phyloP scores from a whole-genome alignment of 2,797 vertebrate species.

The Lepus townsendii region DNA sequence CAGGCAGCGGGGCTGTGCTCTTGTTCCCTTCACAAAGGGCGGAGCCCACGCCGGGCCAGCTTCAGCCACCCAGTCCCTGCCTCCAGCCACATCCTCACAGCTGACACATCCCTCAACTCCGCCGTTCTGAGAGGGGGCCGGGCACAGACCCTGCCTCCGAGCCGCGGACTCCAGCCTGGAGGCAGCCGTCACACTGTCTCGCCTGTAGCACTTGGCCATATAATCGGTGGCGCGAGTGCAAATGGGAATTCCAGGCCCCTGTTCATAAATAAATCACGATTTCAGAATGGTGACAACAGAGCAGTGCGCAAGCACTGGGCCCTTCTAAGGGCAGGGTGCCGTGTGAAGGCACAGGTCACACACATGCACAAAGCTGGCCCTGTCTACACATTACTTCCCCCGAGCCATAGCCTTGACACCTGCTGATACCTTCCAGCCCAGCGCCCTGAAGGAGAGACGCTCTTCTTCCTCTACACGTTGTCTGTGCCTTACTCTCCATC shows the following conservation, averaged over 20 bases:
- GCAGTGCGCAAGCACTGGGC: background rate
- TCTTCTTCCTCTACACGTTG: background rate
- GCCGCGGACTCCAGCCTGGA: background rate
- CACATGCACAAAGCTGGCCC: background rate
- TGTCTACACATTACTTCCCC: background rate
- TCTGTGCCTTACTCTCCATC: background rate
- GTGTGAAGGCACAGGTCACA: background rate
- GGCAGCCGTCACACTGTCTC: background rate
- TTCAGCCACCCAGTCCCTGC: background rate
- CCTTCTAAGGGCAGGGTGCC: background rate
- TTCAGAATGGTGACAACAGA: background rate
- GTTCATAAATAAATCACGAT: slow-evolving; percentile 8
- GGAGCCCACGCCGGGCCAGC: background rate
- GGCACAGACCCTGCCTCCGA: background rate
- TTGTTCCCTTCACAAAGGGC: background rate
- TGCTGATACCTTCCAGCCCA: background rate
- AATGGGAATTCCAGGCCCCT: background rate
- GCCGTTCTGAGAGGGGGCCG: background rate
- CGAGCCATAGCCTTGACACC: background rate
- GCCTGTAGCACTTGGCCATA: background rate
- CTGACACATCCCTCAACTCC: background rate
- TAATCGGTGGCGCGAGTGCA: background rate
- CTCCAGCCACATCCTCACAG: background rate
- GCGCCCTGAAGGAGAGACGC: background rate
- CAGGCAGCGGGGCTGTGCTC: background rate